Evolutionary conservation across 2,888 invertebrate genomes (phyloP).

Genomic region (Synanthedon formicaeformis): DNA sequence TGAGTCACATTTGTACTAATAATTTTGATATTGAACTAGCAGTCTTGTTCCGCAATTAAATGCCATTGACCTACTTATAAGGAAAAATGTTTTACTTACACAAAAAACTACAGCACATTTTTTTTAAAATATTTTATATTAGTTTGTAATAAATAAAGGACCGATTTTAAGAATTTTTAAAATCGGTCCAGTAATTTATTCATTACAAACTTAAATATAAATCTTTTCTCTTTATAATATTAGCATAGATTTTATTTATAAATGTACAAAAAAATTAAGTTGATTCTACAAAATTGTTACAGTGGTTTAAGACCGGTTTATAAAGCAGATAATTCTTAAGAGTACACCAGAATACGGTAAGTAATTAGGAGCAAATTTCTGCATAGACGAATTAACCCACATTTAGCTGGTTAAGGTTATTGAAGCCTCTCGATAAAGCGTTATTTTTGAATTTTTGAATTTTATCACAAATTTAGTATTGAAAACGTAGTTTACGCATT

Average conservation of each 20-base stretch:
- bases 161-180: too few relatives aligned
- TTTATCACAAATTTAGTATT: too few relatives aligned
- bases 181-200: too few relatives aligned
- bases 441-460: too few relatives aligned
- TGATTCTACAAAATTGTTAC: too few relatives aligned
- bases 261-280: too few relatives aligned
- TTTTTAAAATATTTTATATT: too few relatives aligned
- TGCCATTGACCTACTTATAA: slow-evolving; percentile 47
- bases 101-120: slow-evolving; percentile 5
- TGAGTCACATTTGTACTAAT: slow-evolving; percentile 42
- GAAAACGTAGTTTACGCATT: too few relatives aligned
- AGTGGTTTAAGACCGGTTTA: neutral
- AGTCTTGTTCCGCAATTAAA: slow-evolving; percentile 30
- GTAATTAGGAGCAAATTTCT: slow-evolving; percentile 18
- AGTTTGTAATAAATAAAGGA: too few relatives aligned
- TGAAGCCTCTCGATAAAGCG: neutral
- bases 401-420: slow-evolving; percentile 5
- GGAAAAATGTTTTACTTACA: slow-evolving; percentile 6
- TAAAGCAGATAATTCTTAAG: slow-evolving; percentile 15
- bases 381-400: slow-evolving; percentile 21
- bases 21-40: slow-evolving; percentile 28
- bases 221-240: too few relatives aligned
- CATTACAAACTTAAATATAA: too few relatives aligned
- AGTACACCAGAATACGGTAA: slow-evolving; percentile 12
- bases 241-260: too few relatives aligned